Base-by-base conservation (phyloP, 2,888 invertebrate genomes). In the Platycnemis pennipes region DNA sequence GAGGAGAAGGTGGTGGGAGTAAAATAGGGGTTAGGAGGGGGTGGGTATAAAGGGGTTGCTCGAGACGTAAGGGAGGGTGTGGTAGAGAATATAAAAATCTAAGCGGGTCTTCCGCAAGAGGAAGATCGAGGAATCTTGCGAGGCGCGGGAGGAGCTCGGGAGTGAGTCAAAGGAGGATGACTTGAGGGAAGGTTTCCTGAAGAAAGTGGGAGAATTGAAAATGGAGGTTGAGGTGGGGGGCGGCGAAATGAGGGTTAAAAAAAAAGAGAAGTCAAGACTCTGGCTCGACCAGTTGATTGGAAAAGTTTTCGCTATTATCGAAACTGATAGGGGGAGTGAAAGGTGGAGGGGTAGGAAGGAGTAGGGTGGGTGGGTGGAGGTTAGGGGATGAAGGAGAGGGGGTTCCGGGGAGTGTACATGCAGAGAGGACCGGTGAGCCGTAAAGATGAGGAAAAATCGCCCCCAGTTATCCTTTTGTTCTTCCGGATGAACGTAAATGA, bases 291-390 rank as follows among this genome's bases (percentile, higher is more conserved):
- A 91, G 91, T 91, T 91, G 91, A 91, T 91, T 91, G 91, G 91
- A 91, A 91, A 91, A 91, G 91, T 91, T 91, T 91, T 69, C 42
- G 91, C 63, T 91, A 69, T 91, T 91, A 91, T 91, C 91, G 91
- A 91, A 91, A 91, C 91, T 89, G 89, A 89, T 89, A 56, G 63
- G 69, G n/a, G n/a, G 31, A 69, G 31, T n/a, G 63, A 63, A 19
- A 19, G 49, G 63, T 26, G 26, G n/a, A n/a, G n/a, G 3, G 63
- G 26, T 26, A 7, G 63, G 63, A 22, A 26, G 63, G 26, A 26
- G 63, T 22, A 63, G 5, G 22, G 26, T 63, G 7, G 26, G 19
- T 16, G 77, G n/a, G 11, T 8, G 26, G 77, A 16, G 77, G 16
- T 11, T 37, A 11, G 77, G 77, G 77, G n/a, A 22, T 77, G 22